phyloP scores from a whole-genome alignment of 2,113 vertebrate species.

The Vicugna pacos region DNA sequence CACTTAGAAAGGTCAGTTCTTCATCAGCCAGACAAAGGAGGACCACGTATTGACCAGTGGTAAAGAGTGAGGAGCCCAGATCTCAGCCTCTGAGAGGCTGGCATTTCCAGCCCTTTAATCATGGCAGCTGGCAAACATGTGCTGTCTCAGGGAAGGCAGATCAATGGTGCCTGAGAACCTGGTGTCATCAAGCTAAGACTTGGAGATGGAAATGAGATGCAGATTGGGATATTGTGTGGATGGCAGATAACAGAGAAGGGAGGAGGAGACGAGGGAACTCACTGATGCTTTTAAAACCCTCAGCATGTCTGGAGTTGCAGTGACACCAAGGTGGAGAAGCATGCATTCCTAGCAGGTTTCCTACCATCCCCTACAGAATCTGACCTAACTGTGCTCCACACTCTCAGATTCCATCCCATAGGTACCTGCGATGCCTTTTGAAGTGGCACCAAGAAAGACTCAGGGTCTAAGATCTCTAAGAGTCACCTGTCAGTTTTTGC shows the following conservation, averaged over 20 bases:
- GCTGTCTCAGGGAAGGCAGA: conserved; percentile 51
- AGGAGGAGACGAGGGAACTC: neutral
- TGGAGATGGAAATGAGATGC: conserved; percentile 64
- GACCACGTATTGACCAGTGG: conserved; percentile 74
- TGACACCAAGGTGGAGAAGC: neutral
- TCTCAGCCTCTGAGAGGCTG: conserved; percentile 64
- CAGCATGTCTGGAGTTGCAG: neutral
- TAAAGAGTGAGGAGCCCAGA: conserved; percentile 28
- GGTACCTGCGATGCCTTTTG: conserved; percentile 36
- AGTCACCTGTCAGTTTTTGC: conserved; percentile 63
- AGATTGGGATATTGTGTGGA: neutral
- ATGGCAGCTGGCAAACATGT: neutral
- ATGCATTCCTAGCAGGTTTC: neutral
- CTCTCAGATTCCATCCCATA: neutral
- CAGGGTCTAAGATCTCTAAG: neutral
- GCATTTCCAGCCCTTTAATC: conserved; percentile 70
- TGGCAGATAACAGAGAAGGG: neutral
- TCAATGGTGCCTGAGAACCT: conserved; percentile 58
- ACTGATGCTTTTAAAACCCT: neutral
- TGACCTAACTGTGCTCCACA: neutral
- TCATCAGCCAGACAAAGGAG: conserved; percentile 81
- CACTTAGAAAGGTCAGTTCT: conserved; percentile 79
- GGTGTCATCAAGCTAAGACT: conserved; percentile 31
- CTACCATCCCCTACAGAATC: neutral
- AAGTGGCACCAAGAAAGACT: conserved; percentile 6